Evolutionary conservation across 2,888 invertebrate species (phyloP), one percentile per base, ranked within the genome.

Genomic region (Cyclophora albipunctata): DNA sequence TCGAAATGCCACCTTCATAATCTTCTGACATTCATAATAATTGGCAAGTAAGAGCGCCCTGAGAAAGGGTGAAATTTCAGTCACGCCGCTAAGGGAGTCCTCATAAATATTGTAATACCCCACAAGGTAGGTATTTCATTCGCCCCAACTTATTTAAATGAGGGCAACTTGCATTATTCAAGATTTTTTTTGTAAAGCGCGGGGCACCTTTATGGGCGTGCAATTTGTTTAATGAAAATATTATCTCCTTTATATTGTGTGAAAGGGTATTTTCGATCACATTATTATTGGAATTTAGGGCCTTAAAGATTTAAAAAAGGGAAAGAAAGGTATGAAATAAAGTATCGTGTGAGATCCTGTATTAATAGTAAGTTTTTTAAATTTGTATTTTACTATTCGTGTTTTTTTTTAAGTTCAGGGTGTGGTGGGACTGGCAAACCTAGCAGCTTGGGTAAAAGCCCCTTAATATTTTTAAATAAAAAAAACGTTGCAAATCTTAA

Each of bases 81-180:
- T 71, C 77, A 78, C 74, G 79, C 63, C 47, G 59, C 64, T 57
- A 62, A 67, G 65, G 62, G 62, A 48, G 37, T 2, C 5, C 37
- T 79, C 78, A 80, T 80, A 80, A 80, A 81, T 80, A 81, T 80
- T 80, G 69, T 80, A 80, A 80, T 79, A 54, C 54, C 40, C 52
- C 49, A 58, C 59, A 37, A 37, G 37, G 37, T 37, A 37, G 37
- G 37, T 37, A 59, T 63, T 55, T 61, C 66, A 61, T 65, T 62
- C 59, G 58, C 60, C 61, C 63, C 69, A 76, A 72, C 75, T 73
- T 78, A 79, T 79, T 79, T 76, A 79, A 77, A 79, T 78, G 63
- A 53, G 47, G 52, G 48, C 60, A 20, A 53, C 57, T 69, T 67
- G 58, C 61, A 62, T 60, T 71, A 72, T 72, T 69, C 71, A 55